Conservation (phyloP, 2,888 invertebrate genomes). For the Drosophila neutralis region DNA sequence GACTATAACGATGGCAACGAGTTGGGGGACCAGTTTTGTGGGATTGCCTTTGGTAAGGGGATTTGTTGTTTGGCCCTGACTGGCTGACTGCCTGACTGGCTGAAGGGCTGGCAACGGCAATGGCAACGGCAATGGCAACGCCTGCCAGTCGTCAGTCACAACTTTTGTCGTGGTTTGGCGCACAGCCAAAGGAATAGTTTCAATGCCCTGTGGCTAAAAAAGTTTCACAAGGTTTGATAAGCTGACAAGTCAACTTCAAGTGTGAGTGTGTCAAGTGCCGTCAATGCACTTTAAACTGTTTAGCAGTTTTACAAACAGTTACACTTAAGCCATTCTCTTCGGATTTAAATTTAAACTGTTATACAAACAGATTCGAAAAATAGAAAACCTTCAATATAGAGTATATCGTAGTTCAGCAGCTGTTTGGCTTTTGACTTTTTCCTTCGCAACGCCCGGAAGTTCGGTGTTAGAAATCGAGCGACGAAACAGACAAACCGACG, state of each 20-base stretch:
- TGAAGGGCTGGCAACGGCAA: conserved; percentile 38
- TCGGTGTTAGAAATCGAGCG: conserved; percentile 78
- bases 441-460: conserved; percentile 55
- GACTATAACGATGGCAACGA: conserved; percentile 67
- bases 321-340: neutral
- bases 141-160: conserved; percentile 78
- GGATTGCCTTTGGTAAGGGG: conserved; percentile 28
- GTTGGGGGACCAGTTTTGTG: conserved; percentile 29
- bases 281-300: neutral
- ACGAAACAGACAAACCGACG: conserved; percentile 53
- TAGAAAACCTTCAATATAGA: neutral
- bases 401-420: conserved; percentile 19
- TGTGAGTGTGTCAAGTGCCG: neutral
- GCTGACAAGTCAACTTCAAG: conserved; percentile 11
- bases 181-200: conserved; percentile 66
- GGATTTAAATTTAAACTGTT: conserved; percentile 3
- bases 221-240: conserved; percentile 25
- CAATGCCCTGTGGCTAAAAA: conserved; percentile 28
- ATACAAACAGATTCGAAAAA: neutral
- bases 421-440: neutral
- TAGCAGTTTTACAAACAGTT: conserved; percentile 1
- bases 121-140: conserved; percentile 59
- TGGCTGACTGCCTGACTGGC: conserved; percentile 26
- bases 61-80: conserved; percentile 38
- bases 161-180: conserved; percentile 79